Conservation (phyloP, 2,113 vertebrate species). For the Tylochromis polylepis region DNA sequence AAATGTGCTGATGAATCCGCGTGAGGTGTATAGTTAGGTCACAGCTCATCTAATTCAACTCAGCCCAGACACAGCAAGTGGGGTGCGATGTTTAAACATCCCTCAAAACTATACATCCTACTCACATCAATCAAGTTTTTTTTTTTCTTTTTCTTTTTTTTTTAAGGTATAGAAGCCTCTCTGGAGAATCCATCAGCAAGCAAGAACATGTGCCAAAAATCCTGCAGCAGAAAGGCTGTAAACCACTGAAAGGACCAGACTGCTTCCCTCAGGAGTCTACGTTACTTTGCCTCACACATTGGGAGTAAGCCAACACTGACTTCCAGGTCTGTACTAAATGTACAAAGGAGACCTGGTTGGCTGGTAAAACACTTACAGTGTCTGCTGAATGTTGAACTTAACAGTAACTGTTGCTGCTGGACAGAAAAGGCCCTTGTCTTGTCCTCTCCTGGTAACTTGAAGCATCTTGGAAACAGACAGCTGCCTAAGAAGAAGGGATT, state of each 20-base stretch:
- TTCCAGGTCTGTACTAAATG: conserved; percentile 15
- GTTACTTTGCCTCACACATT: conserved; percentile 9
- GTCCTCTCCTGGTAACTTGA: conserved; percentile 11
- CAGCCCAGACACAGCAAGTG: background rate
- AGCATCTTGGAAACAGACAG: conserved; percentile 32
- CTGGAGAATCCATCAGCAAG: conserved; percentile 32
- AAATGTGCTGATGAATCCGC: background rate
- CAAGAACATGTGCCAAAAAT: background rate
- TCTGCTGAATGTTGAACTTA: conserved; percentile 9
- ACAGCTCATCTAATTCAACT: background rate
- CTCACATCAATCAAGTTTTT: background rate
- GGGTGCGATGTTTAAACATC: background rate
- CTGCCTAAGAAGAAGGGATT: conserved; percentile 23
- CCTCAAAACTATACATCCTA: background rate
- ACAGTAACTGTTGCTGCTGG: background rate
- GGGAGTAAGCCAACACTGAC: conserved; percentile 10
- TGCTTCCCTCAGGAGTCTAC: conserved; percentile 6
- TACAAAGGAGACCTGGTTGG: conserved; percentile 6
- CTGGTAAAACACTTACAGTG: conserved; percentile 39
- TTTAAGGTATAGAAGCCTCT: background rate
- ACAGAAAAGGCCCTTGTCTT: conserved; percentile 29
- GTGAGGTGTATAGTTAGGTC: background rate
- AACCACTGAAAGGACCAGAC: conserved; percentile 25
- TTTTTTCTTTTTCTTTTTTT: background rate
- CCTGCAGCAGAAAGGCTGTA: conserved; percentile 16